Evolutionary conservation across 2,113 vertebrate species (phyloP).

Genomic region (Hippocampus guttulatus): DNA sequence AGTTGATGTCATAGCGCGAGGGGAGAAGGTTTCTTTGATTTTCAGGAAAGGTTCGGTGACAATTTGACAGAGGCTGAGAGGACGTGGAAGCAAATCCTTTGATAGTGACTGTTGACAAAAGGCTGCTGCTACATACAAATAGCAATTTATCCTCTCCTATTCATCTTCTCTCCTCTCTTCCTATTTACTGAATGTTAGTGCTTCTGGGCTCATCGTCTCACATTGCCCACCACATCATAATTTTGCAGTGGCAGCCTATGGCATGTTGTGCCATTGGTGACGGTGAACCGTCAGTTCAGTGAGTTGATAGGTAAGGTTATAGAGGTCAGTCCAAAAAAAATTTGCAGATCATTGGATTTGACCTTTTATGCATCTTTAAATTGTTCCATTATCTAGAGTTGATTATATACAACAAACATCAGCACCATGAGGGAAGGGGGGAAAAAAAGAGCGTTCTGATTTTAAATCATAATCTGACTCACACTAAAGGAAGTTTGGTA

Average conservation of each 20-base stretch:
- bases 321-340: slow-evolving; percentile 24
- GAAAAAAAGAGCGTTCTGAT: not conserved
- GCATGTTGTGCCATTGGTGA: slow-evolving; percentile 34
- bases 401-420: not conserved
- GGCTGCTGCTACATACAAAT: slow-evolving; percentile 50
- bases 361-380: not conserved
- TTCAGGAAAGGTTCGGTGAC: slow-evolving; percentile 53
- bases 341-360: not conserved
- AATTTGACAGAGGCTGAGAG: slow-evolving; percentile 57
- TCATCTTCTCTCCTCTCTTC: slow-evolving; percentile 4
- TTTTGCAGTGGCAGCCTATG: slow-evolving; percentile 30
- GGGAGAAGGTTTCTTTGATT: slow-evolving; percentile 52
- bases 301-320: slow-evolving; percentile 34
- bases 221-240: slow-evolving; percentile 6
- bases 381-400: not conserved
- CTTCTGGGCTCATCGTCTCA: slow-evolving; percentile 11
- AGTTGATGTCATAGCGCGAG: slow-evolving; percentile 43
- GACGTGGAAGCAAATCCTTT: slow-evolving; percentile 54
- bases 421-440: not conserved
- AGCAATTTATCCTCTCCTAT: slow-evolving; percentile 39
- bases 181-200: slow-evolving; percentile 16
- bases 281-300: slow-evolving; percentile 13
- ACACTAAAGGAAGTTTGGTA: not conserved
- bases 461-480: not conserved
- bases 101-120: slow-evolving; percentile 57